These are phyloP conservation scores for Drosophila setosimentum DNA, from an alignment of 2,888 invertebrate species.

Conservation along the genomic window DNA sequence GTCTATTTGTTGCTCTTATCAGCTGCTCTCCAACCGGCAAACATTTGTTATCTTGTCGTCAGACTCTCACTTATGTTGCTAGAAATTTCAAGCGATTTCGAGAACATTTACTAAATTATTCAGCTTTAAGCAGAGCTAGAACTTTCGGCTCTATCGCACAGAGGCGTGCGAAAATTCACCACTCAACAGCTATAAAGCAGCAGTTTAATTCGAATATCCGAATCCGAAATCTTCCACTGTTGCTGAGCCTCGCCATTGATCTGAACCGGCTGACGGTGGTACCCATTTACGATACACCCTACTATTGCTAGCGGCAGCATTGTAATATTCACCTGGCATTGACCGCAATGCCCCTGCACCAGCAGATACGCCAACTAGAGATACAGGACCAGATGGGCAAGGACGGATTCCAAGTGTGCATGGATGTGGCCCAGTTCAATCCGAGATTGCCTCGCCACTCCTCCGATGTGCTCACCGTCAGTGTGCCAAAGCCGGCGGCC, in stretches of 20 bases:
- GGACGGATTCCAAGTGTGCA: constrained; percentile 89
- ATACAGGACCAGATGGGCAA: constrained; percentile 85
- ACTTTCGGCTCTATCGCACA: constrained; percentile 42
- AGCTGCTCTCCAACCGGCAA: not conserved
- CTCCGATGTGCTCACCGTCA: constrained; percentile 92
- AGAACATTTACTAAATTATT: constrained; percentile 42
- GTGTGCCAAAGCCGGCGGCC: constrained; percentile 87
- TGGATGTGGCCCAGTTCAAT: constrained; percentile 90
- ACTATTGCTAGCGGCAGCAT: constrained; percentile 51
- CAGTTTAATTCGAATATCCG: constrained; percentile 62
- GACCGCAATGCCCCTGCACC: constrained; percentile 51
- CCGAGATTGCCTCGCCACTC: constrained; percentile 91
- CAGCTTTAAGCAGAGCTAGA: constrained; percentile 28
- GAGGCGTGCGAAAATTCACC: constrained; percentile 31
- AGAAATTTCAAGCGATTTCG: constrained; percentile 49
- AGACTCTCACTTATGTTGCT: constrained; percentile 58
- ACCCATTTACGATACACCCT: constrained; percentile 61
- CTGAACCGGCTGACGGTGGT: constrained; percentile 62
- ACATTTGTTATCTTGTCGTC: constrained; percentile 15
- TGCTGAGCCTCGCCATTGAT: constrained; percentile 73
- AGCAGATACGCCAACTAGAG: constrained; percentile 62
- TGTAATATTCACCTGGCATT: constrained; percentile 54
- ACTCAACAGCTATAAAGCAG: constrained; percentile 64
- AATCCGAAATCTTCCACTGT: constrained; percentile 63
- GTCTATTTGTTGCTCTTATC: constrained; percentile 2